Conservation (phyloP, 2,888 invertebrate genomes). For the Hyposoter didymator region DNA sequence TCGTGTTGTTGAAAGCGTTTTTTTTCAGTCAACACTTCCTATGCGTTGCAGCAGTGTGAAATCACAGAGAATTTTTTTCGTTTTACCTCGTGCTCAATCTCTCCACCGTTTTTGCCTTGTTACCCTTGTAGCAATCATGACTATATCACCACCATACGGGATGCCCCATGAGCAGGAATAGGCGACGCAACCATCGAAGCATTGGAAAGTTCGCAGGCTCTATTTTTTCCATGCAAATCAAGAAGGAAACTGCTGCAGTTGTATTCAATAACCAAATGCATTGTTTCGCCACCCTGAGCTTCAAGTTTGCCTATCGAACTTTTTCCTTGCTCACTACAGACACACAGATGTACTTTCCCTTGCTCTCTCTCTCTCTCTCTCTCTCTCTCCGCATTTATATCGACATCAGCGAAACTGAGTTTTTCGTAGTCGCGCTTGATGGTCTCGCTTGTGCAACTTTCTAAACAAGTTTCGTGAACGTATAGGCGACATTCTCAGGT, state of each 20-base stretch:
- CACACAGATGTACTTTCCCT: not conserved
- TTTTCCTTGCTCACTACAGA: conserved; percentile 3
- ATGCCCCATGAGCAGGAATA: not conserved
- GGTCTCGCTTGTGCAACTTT: conserved; percentile 11
- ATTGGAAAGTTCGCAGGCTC: conserved; percentile 7
- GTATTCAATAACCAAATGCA: conserved; percentile 50
- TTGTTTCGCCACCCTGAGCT: conserved; percentile 18
- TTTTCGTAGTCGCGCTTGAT: not conserved
- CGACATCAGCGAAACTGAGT: conserved; percentile 9
- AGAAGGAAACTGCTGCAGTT: conserved; percentile 1
- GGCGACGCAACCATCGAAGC: not conserved
- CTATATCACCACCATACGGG: no score
- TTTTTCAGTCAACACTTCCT: conserved; percentile 3
- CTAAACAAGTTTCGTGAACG: conserved; percentile 2
- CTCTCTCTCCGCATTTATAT: conserved; percentile 10
- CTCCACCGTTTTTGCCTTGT: conserved; percentile 12
- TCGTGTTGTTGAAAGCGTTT: not conserved
- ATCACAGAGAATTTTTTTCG: conserved; percentile 28
- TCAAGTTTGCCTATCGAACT: not conserved
- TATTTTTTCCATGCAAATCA: not conserved
- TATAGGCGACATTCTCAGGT: not conserved
- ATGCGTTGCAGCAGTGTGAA: not conserved
- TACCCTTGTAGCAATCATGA: not conserved
- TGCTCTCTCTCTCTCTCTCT: not conserved
- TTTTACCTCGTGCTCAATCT: not conserved